Conservation (phyloP, 2,888 invertebrate species). For the Caenorhabditis angaria region DNA sequence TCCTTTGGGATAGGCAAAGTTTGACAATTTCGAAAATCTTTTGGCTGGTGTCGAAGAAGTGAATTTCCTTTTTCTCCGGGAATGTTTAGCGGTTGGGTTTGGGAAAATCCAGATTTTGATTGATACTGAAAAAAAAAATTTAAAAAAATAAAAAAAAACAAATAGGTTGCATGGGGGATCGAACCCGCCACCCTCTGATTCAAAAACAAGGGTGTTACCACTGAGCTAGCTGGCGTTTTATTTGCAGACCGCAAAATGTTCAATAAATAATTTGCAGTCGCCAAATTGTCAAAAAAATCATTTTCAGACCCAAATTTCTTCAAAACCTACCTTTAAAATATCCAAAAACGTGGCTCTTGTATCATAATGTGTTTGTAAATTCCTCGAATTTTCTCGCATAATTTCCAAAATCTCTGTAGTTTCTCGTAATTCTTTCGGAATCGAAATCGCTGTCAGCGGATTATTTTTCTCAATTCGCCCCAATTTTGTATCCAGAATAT, state of each 20-base stretch:
- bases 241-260: too few species aligned
- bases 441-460: constrained; percentile 48
- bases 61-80: constrained; percentile 44
- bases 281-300: too few species aligned
- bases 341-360: constrained; percentile 53
- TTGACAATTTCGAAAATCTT: constrained; percentile 33
- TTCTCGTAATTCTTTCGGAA: constrained; percentile 46
- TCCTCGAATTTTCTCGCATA: constrained; percentile 38
- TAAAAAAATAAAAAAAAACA: too few species aligned
- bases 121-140: constrained; percentile 45
- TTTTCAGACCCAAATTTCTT: constrained; percentile 3
- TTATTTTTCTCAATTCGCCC: constrained; percentile 57
- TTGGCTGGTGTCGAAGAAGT: constrained; percentile 43
- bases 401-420: constrained; percentile 33
- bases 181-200: too few species aligned
- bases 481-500: constrained; percentile 37
- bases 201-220: too few species aligned
- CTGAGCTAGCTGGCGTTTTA: too few species aligned
- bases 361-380: constrained; percentile 54
- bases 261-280: too few species aligned
- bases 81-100: constrained; percentile 16
- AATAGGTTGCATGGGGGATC: too few species aligned
- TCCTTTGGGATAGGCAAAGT: constrained; percentile 47
- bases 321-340: constrained; percentile 43
- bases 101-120: constrained; percentile 20